phyloP scores from a whole-genome alignment of 2,113 vertebrate genomes.

The Solea solea region DNA sequence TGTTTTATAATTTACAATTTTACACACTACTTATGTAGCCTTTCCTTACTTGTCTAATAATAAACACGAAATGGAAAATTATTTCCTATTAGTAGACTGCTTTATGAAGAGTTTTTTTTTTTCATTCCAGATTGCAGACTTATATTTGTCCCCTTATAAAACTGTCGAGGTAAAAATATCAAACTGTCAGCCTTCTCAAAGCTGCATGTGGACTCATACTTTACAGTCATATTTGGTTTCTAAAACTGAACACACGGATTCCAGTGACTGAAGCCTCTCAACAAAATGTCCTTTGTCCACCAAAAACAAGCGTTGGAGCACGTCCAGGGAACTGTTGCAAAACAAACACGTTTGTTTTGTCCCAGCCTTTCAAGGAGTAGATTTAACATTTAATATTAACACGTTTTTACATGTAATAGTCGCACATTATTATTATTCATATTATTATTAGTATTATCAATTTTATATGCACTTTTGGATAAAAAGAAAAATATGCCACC shows the following conservation, averaged over 20 bases:
- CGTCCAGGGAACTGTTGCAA: constrained; percentile 55
- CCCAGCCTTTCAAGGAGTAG: neutral
- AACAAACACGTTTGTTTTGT: constrained; percentile 40
- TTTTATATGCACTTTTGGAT: too few relatives aligned
- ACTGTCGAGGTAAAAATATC: constrained; percentile 21
- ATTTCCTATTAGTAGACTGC: too few relatives aligned
- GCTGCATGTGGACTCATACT: constrained; percentile 5
- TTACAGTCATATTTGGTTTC: constrained; percentile 36
- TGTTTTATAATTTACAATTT: neutral
- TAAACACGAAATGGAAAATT: too few relatives aligned
- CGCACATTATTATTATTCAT: neutral
- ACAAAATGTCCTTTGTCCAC: constrained; percentile 52
- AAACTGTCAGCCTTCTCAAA: neutral
- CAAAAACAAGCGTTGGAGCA: constrained; percentile 57
- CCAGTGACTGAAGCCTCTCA: constrained; percentile 38
- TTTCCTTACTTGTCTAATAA: too few relatives aligned
- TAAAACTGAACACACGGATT: constrained; percentile 59
- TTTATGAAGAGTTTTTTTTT: too few relatives aligned
- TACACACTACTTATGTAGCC: too few relatives aligned
- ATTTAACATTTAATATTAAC: neutral
- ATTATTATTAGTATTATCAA: too few relatives aligned
- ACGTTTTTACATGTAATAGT: neutral
- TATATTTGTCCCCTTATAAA: neutral
- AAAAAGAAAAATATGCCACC: neutral
- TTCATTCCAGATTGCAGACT: neutral